A percentile compares a stretch with the other conserved stretches of the same genome.
Evolutionary conservation across 2,113 vertebrate genomes (phyloP).

Genomic region (Chionodraco myersi): DNA sequence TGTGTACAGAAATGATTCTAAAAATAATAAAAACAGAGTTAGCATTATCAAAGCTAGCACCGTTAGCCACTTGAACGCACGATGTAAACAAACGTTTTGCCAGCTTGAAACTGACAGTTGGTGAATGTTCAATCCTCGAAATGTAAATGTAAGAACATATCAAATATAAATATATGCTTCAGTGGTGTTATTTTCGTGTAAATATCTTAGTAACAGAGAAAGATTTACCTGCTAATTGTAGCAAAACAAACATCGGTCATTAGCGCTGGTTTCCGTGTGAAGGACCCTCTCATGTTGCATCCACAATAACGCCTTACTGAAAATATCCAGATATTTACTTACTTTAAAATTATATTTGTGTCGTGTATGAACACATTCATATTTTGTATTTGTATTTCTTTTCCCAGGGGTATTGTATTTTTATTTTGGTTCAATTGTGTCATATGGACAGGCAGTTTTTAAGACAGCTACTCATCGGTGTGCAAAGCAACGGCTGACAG

Average conservation of each 20-base stretch:
- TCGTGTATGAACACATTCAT: rapidly evolving
- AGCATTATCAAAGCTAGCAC: conserved; percentile 47
- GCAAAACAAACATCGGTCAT: conserved; percentile 80
- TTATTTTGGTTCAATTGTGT: neutral
- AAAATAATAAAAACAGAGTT: neutral
- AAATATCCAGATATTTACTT: conserved; percentile 7
- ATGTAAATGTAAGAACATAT: rapidly evolving
- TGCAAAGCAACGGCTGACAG: neutral
- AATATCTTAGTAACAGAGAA: neutral
- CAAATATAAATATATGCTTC: rapidly evolving
- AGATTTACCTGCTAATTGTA: conserved; percentile 73
- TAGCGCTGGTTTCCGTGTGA: conserved; percentile 65
- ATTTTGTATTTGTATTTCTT: rapidly evolving
- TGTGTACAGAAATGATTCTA: neutral
- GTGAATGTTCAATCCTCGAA: rapidly evolving
- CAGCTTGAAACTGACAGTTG: neutral
- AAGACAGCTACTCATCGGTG: neutral
- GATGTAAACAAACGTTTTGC: conserved; percentile 62
- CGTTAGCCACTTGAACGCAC: conserved; percentile 40
- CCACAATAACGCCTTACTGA: conserved; percentile 54
- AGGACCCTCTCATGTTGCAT: conserved; percentile 57
- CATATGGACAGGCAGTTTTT: conserved; percentile 1
- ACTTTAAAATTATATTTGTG: neutral
- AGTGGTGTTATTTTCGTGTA: rapidly evolving
- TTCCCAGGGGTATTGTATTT: rapidly evolving